Evolutionary conservation across 2,888 invertebrate species (phyloP).

Genomic region (Dendrolimus pini): DNA sequence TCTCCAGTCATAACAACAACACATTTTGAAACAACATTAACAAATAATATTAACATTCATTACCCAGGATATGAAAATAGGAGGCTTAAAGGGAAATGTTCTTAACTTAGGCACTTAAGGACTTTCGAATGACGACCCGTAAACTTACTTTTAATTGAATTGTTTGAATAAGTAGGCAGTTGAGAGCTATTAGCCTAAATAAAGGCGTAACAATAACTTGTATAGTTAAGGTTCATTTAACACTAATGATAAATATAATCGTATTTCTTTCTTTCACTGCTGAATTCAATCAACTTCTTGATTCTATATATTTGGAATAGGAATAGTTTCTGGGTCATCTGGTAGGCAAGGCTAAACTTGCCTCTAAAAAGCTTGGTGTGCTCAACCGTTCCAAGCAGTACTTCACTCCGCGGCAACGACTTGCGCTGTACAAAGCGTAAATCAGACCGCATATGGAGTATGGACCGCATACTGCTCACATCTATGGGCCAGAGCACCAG

Average conservation of each 20-base stretch:
- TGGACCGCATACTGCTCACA: too few species aligned
- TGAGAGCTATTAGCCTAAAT: background rate
- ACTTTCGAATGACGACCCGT: background rate
- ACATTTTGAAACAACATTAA: background rate
- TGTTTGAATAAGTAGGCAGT: background rate
- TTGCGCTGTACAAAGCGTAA: too few species aligned
- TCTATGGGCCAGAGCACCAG: too few species aligned
- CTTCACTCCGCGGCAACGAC: too few species aligned
- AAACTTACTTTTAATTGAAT: background rate
- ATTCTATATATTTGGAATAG: too few species aligned
- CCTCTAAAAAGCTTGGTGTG: too few species aligned
- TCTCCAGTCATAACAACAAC: background rate
- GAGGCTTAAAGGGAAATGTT: background rate
- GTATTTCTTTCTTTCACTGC: too few species aligned
- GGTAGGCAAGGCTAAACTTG: too few species aligned
- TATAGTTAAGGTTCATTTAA: background rate
- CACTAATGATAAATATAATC: background rate
- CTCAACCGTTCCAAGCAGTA: too few species aligned
- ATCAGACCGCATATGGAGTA: too few species aligned
- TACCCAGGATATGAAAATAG: background rate
- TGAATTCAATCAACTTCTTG: too few species aligned
- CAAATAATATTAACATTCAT: background rate
- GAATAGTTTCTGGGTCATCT: too few species aligned
- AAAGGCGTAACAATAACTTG: background rate
- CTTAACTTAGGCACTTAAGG: background rate